These are phyloP conservation scores for Chelonus insularis DNA, from an alignment of 1,140 invertebrate genomes.

Conservation along the genomic window DNA sequence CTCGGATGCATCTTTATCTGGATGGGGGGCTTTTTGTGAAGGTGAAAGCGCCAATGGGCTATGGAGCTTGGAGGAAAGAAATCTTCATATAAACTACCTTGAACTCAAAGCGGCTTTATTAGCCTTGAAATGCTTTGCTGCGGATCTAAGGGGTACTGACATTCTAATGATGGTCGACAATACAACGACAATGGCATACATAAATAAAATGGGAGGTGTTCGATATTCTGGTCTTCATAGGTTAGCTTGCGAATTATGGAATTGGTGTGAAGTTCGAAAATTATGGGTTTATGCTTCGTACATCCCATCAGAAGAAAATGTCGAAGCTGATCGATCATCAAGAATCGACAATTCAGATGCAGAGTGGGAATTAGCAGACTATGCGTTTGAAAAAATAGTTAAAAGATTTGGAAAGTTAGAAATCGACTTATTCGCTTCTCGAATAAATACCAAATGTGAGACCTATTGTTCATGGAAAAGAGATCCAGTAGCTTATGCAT, in stretches of 20 bases:
- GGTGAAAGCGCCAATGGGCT: slow-evolving; percentile 29
- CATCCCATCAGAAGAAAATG: no score
- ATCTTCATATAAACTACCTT: slow-evolving; percentile 44
- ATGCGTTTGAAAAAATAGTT: no score
- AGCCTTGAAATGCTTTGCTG: slow-evolving; percentile 44
- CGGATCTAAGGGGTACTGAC: slow-evolving; percentile 30
- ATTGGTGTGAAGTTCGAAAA: slow-evolving; percentile 36
- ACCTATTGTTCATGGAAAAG: no score
- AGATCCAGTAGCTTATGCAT: background rate
- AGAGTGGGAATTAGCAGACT: slow-evolving; percentile 23
- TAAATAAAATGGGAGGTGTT: slow-evolving; percentile 45
- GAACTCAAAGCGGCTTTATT: slow-evolving; percentile 42
- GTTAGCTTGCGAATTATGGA: slow-evolving; percentile 37
- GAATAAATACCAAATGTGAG: background rate
- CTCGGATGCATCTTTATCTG: slow-evolving; percentile 40
- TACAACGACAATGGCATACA: slow-evolving; percentile 46
- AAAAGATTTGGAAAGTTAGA: background rate
- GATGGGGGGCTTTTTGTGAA: no score
- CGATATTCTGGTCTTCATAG: slow-evolving; percentile 39
- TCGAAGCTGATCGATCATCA: slow-evolving; percentile 35
- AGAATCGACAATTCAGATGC: slow-evolving; percentile 21
- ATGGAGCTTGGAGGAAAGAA: slow-evolving; percentile 35
- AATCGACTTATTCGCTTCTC: background rate
- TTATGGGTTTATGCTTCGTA: slow-evolving; percentile 36
- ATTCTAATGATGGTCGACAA: slow-evolving; percentile 48